These are phyloP conservation scores for Aphaenogaster floridana DNA, from an alignment of 1,140 invertebrate genomes.

Conservation along the genomic window DNA sequence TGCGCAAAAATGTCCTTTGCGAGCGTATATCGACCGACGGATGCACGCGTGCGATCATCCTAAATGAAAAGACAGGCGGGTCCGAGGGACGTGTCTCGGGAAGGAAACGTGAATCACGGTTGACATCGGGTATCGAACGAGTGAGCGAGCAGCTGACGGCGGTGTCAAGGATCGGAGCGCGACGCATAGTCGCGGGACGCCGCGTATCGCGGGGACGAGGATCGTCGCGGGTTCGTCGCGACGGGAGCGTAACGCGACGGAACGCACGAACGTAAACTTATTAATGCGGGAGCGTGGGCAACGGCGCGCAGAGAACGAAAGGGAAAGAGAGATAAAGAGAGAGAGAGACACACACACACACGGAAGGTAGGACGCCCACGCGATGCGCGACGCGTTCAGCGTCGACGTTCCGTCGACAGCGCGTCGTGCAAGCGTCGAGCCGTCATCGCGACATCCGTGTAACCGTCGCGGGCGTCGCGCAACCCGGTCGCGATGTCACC, in stretches of 20 bases:
- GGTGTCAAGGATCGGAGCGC: neutral
- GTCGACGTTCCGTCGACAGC: slow-evolving; percentile 41
- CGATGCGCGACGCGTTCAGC: slow-evolving; percentile 60
- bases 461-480: neutral
- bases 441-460: neutral
- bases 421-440: slow-evolving; percentile 25
- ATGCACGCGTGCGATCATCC: neutral
- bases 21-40: neutral
- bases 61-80: slow-evolving; percentile 32
- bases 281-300: slow-evolving; percentile 72
- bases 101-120: slow-evolving; percentile 73
- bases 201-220: neutral
- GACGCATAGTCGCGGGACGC: neutral
- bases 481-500: neutral
- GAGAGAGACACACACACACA: slow-evolving; percentile 4
- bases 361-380: slow-evolving; percentile 82
- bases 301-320: slow-evolving; percentile 9
- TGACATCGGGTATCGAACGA: slow-evolving; percentile 64
- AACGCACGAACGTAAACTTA: slow-evolving; percentile 69
- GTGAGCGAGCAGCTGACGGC: slow-evolving; percentile 65
- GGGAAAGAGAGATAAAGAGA: slow-evolving; percentile 1
- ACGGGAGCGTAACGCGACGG: slow-evolving; percentile 6
- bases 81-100: slow-evolving; percentile 48
- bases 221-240: neutral
- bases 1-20: neutral